Conservation (phyloP, 2,797 vertebrate genomes). For the Spheniscus humboldti region DNA sequence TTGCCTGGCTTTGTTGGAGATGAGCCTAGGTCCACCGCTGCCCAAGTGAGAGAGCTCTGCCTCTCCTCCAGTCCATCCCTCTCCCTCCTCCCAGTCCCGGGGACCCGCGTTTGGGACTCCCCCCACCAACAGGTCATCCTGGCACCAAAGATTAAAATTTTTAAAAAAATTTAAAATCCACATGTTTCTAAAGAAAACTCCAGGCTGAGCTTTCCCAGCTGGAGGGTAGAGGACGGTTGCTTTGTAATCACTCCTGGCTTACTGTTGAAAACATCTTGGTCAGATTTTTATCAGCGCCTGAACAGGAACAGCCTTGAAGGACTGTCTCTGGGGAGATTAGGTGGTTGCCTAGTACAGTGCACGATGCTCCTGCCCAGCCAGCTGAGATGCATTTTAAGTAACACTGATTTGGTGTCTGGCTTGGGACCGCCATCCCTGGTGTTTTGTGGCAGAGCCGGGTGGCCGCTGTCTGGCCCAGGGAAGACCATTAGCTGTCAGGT, state of each 20-base stretch:
- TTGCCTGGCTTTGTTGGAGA: neutral
- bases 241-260: conserved; percentile 25
- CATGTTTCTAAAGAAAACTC: neutral
- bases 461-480: neutral
- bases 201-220: conserved; percentile 13
- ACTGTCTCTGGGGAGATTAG: conserved; percentile 28
- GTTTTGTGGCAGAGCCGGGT: neutral
- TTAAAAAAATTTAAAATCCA: neutral
- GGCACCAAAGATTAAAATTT: neutral
- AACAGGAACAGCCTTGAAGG: conserved; percentile 31
- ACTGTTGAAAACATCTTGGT: conserved; percentile 48
- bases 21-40: neutral
- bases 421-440: neutral
- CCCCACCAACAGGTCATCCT: neutral
- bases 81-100: neutral
- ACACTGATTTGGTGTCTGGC: neutral
- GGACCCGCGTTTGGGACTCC: neutral
- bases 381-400: neutral
- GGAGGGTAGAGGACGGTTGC: neutral
- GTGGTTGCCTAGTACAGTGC: neutral
- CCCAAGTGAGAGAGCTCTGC: neutral
- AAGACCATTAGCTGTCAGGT: neutral
- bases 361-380: neutral
- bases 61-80: neutral
- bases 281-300: conserved; percentile 44